Evolutionary conservation across 2,888 invertebrate genomes (phyloP).

Genomic region (Autographa pulchrina): DNA sequence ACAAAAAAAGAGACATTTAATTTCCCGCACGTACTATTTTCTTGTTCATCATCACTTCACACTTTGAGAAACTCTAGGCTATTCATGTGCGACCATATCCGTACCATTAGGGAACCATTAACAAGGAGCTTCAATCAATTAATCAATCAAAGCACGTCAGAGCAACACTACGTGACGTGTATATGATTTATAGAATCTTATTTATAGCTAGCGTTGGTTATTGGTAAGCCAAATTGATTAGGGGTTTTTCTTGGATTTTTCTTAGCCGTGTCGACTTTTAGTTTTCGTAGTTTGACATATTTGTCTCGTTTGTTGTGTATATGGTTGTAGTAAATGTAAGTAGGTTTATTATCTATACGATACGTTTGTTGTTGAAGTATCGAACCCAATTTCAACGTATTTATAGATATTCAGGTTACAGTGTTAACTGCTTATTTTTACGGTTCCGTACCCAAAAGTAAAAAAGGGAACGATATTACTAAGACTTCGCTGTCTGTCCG

Average conservation of each 20-base stretch:
- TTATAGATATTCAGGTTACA: too few relatives aligned
- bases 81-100: constrained; percentile 46
- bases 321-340: not conserved
- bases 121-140: constrained; percentile 57
- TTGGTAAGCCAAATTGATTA: constrained; percentile 37
- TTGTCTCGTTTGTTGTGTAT: not conserved
- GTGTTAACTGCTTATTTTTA: too few relatives aligned
- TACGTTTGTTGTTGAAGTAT: too few relatives aligned
- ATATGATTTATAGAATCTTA: constrained; percentile 54
- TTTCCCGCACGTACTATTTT: not conserved
- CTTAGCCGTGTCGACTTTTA: not conserved
- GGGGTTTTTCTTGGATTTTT: constrained; percentile 17
- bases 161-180: constrained; percentile 50
- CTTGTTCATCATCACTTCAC: not conserved
- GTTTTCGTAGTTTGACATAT: not conserved
- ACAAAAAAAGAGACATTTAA: too few relatives aligned
- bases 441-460: too few relatives aligned
- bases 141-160: constrained; percentile 59
- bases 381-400: too few relatives aligned
- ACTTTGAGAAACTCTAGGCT: constrained; percentile 8
- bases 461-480: too few relatives aligned
- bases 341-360: too few relatives aligned
- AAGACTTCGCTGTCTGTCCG: too few relatives aligned
- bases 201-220: constrained; percentile 41
- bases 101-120: constrained; percentile 56